Evolutionary conservation across 2,888 invertebrate species (phyloP), one percentile per base, ranked within the genome.

Genomic region (Germaria angustata): DNA sequence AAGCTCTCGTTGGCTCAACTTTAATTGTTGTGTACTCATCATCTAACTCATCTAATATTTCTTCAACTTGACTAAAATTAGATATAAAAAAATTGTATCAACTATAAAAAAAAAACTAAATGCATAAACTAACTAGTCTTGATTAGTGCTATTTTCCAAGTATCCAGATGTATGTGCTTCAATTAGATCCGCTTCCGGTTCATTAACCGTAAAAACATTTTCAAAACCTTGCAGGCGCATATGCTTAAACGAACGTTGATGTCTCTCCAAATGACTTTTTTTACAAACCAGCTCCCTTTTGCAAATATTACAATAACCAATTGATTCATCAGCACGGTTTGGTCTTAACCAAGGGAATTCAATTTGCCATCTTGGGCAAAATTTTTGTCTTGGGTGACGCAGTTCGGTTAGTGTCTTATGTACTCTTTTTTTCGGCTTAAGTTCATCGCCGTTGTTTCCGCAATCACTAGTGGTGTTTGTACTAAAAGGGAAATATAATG

Each of bases 181-280:
- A 36, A 83, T 81, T 24, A 84, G 34, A 68, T 82, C 80, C 1
- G 85, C 69, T 53, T 81, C 73, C 28, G 80, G 82, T 36, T 77
- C 82, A 65, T 82, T 81, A 61, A 75, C 79, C 4, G 73, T 83
- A 44, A 80, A 81, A 1, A 83, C 75, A 41, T 82, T 84, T 76
- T 86, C 86, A 61, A 84, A 85, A 1, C 84, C 84, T 49, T 84
- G 81, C 2, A 82, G 49, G 0, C 85, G 77, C 66, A 77, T 81
- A 73, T 86, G 86, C 32, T 86, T 86, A 55, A 80, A 81, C 0
- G 86, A 84, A 7, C 84, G 84, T 61, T 86, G 80, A 77, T 86
- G 86, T 9, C 86, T 78, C 39, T 86, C 84, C 78, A 86, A 77
- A 55, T 86, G 86, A n/a, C 85, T 86, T 36, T 84, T 86, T 61